Conservation (phyloP, 1,140 invertebrate species). For the Papilio polytes region DNA sequence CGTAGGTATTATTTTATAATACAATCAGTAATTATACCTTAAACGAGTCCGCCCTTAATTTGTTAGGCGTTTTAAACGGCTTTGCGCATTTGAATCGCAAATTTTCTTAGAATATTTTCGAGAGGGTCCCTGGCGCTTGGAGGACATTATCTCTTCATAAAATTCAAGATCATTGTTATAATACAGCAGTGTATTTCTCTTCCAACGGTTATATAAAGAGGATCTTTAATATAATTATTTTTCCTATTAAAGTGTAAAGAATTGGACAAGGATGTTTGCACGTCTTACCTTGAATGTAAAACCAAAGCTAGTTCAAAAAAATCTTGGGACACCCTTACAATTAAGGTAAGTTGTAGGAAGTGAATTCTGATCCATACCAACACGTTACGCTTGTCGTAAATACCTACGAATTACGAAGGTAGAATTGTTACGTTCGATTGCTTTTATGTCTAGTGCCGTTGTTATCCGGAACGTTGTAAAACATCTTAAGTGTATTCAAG, state of each 20-base stretch:
- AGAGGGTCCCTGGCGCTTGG: constrained; percentile 76
- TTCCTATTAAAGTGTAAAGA: neutral
- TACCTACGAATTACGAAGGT: neutral
- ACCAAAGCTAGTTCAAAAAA: too few relatives aligned
- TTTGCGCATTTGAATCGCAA: constrained; percentile 83
- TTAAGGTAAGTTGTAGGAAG: too few relatives aligned
- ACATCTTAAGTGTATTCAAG: neutral
- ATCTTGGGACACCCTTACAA: too few relatives aligned
- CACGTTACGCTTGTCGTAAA: neutral
- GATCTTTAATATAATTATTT: constrained; percentile 18
- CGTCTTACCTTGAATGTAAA: neutral
- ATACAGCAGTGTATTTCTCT: constrained; percentile 75
- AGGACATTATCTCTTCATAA: constrained; percentile 83
- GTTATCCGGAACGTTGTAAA: neutral
- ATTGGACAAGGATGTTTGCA: neutral
- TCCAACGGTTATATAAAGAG: constrained; percentile 53
- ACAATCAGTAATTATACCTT: constrained; percentile 81
- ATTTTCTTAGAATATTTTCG: constrained; percentile 82
- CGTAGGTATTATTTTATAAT: constrained; percentile 75
- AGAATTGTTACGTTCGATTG: neutral
- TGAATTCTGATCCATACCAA: too few relatives aligned
- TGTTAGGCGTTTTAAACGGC: constrained; percentile 83
- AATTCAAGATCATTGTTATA: constrained; percentile 75
- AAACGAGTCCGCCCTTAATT: constrained; percentile 82
- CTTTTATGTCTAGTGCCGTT: neutral